Percentiles rank a stretch among this genome's conserved stretches.
phyloP scores from a whole-genome alignment of 2,113 vertebrate species.

The Uropsilus gracilis region DNA sequence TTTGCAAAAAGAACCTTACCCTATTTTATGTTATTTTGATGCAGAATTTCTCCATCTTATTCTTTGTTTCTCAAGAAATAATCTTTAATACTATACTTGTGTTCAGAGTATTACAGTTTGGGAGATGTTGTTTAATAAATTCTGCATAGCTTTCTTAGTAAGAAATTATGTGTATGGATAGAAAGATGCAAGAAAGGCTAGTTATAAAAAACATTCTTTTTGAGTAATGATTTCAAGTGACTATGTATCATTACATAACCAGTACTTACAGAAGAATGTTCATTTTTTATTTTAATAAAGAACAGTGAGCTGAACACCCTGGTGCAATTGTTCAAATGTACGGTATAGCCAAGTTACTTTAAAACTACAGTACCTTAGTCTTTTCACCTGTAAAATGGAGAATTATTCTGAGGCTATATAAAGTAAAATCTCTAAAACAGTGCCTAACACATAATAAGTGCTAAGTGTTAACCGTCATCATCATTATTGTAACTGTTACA shows the following conservation, averaged over 20 bases:
- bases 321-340: background rate
- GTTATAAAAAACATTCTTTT: background rate
- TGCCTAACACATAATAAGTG: background rate
- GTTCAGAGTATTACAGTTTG: background rate
- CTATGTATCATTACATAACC: background rate
- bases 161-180: background rate
- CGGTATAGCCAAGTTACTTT: background rate
- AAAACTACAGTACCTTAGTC: background rate
- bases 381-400: background rate
- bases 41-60: background rate
- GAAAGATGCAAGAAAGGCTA: constrained; percentile 2
- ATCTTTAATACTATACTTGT: background rate
- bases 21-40: background rate
- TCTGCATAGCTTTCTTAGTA: constrained; percentile 13
- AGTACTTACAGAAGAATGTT: background rate
- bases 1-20: background rate
- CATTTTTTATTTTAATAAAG: background rate
- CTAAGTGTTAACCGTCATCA: background rate
- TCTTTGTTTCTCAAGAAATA: background rate
- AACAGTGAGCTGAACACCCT: background rate
- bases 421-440: background rate
- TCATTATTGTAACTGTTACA: background rate
- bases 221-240: background rate
- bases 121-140: background rate
- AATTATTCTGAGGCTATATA: background rate